phyloP scores from a whole-genome alignment of 2,888 invertebrate genomes.

The Coleophora flavipennella region DNA sequence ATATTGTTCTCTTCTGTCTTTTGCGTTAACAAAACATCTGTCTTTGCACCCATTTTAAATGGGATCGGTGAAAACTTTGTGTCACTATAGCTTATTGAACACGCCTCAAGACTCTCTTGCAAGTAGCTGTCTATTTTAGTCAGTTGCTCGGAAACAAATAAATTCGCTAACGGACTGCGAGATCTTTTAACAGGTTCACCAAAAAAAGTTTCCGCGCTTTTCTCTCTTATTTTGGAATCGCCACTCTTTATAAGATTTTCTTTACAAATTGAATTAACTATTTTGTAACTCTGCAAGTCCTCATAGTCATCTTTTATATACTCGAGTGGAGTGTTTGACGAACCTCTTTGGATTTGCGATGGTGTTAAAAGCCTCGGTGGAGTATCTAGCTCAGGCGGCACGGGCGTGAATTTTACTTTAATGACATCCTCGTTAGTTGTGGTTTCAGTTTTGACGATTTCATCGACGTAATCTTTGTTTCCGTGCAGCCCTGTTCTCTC shows the following conservation, averaged over 20 bases:
- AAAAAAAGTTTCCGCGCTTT: constrained; percentile 17
- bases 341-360: constrained; percentile 22
- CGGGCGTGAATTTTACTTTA: constrained; percentile 60
- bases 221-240: constrained; percentile 8
- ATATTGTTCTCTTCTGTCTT: constrained; percentile 17
- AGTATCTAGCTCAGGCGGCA: constrained; percentile 46
- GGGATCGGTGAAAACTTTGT: constrained; percentile 17
- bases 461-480: constrained; percentile 49
- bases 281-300: constrained; percentile 62
- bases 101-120: constrained; percentile 55
- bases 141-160: constrained; percentile 50
- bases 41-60: constrained; percentile 14
- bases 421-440: constrained; percentile 61
- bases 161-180: constrained; percentile 48
- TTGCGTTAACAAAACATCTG: constrained; percentile 11
- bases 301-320: constrained; percentile 49
- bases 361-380: constrained; percentile 37
- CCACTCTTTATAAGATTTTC: constrained; percentile 25
- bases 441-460: constrained; percentile 57
- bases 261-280: constrained; percentile 54
- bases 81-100: constrained; percentile 29
- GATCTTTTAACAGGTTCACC: constrained; percentile 26
- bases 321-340: constrained; percentile 32
- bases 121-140: constrained; percentile 57
- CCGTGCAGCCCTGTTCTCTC: constrained; percentile 28